A percentile compares a stretch with the other conserved stretches of the same genome.
These are phyloP conservation scores for Pachymerium ferrugineum DNA, from an alignment of 2,888 invertebrate genomes.

Conservation along the genomic window DNA sequence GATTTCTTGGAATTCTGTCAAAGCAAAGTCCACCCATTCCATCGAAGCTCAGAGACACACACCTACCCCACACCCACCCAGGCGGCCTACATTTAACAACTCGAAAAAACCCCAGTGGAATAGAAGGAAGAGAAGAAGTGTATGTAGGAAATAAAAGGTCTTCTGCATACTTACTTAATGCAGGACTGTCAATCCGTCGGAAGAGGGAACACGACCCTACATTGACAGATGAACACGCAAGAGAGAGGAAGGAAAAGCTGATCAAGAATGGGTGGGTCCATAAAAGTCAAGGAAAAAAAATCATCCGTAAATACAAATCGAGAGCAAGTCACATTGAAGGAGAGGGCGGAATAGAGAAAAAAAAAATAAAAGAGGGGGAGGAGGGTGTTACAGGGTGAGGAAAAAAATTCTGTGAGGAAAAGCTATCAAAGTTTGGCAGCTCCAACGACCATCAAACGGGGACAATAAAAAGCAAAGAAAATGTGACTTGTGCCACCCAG, in stretches of 20 bases:
- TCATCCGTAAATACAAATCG: slow-evolving; percentile 15
- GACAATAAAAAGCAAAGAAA: slow-evolving; percentile 22
- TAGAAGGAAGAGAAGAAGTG: background rate
- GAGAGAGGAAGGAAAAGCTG: background rate
- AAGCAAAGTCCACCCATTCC: background rate
- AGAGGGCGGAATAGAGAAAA: background rate
- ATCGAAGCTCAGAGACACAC: too few relatives aligned
- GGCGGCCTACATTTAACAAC: background rate
- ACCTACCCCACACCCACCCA: too few relatives aligned
- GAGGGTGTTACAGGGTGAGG: too few relatives aligned
- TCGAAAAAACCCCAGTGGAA: background rate
- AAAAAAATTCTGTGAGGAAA: slow-evolving; percentile 10
- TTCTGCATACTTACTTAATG: slow-evolving; percentile 15
- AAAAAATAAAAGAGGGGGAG: too few relatives aligned
- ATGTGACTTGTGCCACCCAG: slow-evolving; percentile 27
- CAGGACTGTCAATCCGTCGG: background rate
- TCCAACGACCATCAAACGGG: slow-evolving; percentile 22
- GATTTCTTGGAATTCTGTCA: background rate
- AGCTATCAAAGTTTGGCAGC: slow-evolving; percentile 22
- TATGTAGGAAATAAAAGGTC: background rate
- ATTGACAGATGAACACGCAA: background rate
- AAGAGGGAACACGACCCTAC: background rate
- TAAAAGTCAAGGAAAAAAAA: background rate
- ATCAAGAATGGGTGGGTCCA: background rate
- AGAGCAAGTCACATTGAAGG: background rate